Percentiles rank a stretch among this genome's conserved stretches.
Conservation (phyloP, 1,140 invertebrate species). For the Drosophila pachea region DNA sequence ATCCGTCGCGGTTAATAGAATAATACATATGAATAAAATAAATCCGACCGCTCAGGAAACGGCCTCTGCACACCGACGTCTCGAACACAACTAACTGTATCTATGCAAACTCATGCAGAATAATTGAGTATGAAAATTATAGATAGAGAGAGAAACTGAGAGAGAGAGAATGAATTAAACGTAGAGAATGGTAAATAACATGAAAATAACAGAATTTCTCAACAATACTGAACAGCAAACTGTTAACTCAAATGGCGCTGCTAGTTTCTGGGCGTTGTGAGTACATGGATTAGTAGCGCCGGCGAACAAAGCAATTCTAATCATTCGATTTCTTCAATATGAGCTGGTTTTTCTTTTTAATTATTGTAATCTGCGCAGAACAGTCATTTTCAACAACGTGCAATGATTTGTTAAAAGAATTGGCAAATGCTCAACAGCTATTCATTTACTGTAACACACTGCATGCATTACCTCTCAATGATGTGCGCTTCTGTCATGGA, state of each 20-base stretch:
- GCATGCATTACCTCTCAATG: conserved; percentile 53
- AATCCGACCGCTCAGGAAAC: neutral
- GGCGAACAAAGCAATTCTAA: neutral
- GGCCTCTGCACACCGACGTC: conserved; percentile 15
- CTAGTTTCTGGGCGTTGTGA: neutral
- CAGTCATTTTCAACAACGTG: conserved; percentile 5
- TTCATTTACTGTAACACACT: conserved; percentile 61
- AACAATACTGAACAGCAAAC: neutral
- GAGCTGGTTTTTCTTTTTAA: neutral
- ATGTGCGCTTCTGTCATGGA: conserved; percentile 36
- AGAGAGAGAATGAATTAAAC: conserved; percentile 8
- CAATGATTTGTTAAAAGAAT: conserved; percentile 5
- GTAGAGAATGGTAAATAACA: conserved; percentile 2
- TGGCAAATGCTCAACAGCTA: conserved; percentile 46
- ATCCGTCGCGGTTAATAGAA: conserved; percentile 8
- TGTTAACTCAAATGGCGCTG: conserved; percentile 29
- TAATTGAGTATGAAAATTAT: conserved; percentile 13
- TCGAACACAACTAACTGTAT: conserved; percentile 45
- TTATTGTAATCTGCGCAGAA: neutral
- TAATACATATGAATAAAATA: conserved; percentile 21
- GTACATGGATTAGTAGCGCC: neutral
- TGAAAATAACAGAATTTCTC: neutral
- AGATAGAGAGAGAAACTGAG: neutral
- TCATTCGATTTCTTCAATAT: neutral
- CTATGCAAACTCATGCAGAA: conserved; percentile 24